Base-by-base conservation (phyloP, 2,797 vertebrate genomes). In the Eremophila alpestris region DNA sequence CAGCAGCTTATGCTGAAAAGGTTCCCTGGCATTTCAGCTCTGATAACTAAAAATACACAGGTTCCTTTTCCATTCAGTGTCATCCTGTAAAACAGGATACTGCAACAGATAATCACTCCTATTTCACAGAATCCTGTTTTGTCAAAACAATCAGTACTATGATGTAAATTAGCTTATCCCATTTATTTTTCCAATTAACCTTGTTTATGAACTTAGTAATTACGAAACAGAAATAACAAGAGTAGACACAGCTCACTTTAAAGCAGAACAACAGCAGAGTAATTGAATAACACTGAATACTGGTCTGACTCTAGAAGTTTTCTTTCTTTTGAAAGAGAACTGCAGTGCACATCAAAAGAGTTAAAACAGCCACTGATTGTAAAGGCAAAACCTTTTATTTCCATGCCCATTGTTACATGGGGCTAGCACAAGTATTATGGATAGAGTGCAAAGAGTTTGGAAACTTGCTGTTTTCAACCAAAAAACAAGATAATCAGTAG, bases 101-200 rank as follows among this genome's bases (percentile, higher is more conserved):
- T 30, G 81, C 34, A 91, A 69, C 8, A 24, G 20, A 59, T 48
- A 80, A 70, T 69, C 70, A 70, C 13, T 79, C 20, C 41, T 58
- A 59, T 56, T 82, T 64, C 36, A 62, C 0, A 74, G 48, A 2
- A 4, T 84, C 76, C 81, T 55, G 29, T 63, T 94, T 89, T 56
- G 60, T 58, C 58, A 83, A 54, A 86, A 79, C 88, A 93, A 80
- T 75, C 32, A 82, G 54, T 46, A 24, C 32, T n/a, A 18, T 30
- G 30, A 49, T 52, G 32, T 32, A 41, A 79, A 86, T 56, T 49
- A 83, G 70, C 41, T 75, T n/a, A 87, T 45, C 18, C 26, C 22
- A 55, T 45, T 91, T 55, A 70, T 89, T 95, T 83, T 94, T 76
- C 58, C 73, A 81, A 56, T 93, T 75, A 77, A 65, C 77, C n/a